Evolutionary conservation across 2,888 invertebrate genomes (phyloP), one percentile per base, ranked within the genome.

Genomic region (Drosophila phalerata): DNA sequence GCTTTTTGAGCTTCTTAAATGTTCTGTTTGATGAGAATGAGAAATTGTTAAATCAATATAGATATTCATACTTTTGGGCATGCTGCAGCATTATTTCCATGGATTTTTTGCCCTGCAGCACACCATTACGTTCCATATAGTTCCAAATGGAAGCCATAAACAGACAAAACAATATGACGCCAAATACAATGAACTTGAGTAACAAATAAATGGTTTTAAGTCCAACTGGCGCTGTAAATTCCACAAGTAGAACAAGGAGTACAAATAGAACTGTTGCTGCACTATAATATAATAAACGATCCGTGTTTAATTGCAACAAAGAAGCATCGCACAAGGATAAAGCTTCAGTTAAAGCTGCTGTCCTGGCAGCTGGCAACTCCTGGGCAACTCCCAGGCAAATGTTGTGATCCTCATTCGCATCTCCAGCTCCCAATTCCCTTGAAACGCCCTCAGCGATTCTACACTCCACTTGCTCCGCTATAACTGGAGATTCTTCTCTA

Each of bases 81-180:
- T 85, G 82, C 28, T 79, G 85, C 17, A 92, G 71, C 76, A 90
- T 89, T 15, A 96, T 94, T 86, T 96, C 94, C 94, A 97, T 95
- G 1, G 95, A 95, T 60, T 94, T 93, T 86, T 95, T 94, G 8
- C 96, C 96, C n/a, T 97, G 95, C 81, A 95, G 94, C 15, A 97
- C 93, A 43, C 96, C 96, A 92, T 97, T 96, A 78, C 94, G 94
- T 91, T 97, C 97, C 74, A 97, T 96, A 77, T 94, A 94, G 91
- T 97, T 96, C 97, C 97, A 97, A 73, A 97, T 90, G 0, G 96
- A 94, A 34, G 95, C 96, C 97, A 97, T 97, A 76, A 96, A 94
- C 17, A 96, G 75, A 72, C 94, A 94, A 89, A 96, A 97, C 56
- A 96, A 94, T 78, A 95, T 93, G 22, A 95, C 84, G 11, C 94